These are phyloP conservation scores for Galerucella pusilla DNA, from an alignment of 2,888 invertebrate species.

Conservation along the genomic window DNA sequence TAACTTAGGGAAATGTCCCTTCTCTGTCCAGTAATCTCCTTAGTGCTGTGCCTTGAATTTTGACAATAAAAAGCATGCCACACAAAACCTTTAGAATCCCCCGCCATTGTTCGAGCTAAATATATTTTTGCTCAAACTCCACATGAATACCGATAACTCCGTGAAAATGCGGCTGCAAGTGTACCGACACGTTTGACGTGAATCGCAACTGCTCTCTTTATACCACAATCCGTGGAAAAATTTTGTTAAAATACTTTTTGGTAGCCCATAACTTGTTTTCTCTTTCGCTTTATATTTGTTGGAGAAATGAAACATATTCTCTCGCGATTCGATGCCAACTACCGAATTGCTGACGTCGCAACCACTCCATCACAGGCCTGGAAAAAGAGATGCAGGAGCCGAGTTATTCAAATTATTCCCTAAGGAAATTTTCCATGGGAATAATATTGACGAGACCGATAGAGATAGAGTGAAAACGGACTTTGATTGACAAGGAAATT, in stretches of 20 bases:
- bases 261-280: constrained; percentile 31
- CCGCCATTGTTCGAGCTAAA: not conserved
- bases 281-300: constrained; percentile 28
- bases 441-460: constrained; percentile 22
- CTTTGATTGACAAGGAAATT: constrained; percentile 3
- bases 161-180: not conserved
- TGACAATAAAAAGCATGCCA: not conserved
- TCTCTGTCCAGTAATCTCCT: too few relatives aligned
- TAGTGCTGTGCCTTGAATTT: too few relatives aligned
- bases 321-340: constrained; percentile 15
- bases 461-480: not conserved
- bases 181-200: constrained; percentile 5
- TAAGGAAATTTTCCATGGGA: constrained; percentile 25
- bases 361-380: constrained; percentile 10
- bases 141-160: not conserved
- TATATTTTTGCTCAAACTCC: not conserved
- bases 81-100: not conserved
- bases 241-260: constrained; percentile 27
- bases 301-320: constrained; percentile 36
- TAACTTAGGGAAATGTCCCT: too few relatives aligned
- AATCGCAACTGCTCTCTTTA: constrained; percentile 13
- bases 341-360: constrained; percentile 29
- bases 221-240: constrained; percentile 25
- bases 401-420: constrained; percentile 39
- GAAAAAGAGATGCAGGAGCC: constrained; percentile 24